Evolutionary conservation across 2,888 invertebrate genomes (phyloP).

Genomic region (Chrysopilus asiliformis): DNA sequence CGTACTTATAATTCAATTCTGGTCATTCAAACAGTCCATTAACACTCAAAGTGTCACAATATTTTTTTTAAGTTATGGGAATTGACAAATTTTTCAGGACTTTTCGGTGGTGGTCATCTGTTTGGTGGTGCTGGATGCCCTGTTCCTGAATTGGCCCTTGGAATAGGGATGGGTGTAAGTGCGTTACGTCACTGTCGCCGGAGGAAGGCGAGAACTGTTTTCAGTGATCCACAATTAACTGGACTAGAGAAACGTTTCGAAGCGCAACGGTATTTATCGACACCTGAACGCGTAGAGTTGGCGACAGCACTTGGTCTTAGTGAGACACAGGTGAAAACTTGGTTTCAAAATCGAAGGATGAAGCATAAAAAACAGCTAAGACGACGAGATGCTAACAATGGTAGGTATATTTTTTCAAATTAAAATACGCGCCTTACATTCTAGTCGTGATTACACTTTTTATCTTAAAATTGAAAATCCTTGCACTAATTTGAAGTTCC

Average conservation of each 20-base stretch:
- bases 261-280: conserved; percentile 86
- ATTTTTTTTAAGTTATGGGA: too few relatives aligned
- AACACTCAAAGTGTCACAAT: too few relatives aligned
- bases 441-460: too few relatives aligned
- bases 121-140: conserved; percentile 29
- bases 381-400: conserved; percentile 31
- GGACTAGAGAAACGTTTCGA: conserved; percentile 93
- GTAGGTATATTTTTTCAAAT: conserved; percentile 20
- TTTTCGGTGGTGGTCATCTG: conserved; percentile 33
- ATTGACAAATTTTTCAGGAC: conserved; percentile 22
- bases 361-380: conserved; percentile 83
- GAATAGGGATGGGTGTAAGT: conserved; percentile 36
- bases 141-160: conserved; percentile 33
- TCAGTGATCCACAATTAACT: conserved; percentile 65
- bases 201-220: conserved; percentile 90
- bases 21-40: too few relatives aligned
- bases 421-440: too few relatives aligned
- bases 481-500: too few relatives aligned
- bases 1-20: too few relatives aligned
- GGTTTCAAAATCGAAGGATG: conserved; percentile 97
- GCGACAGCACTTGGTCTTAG: conserved; percentile 86
- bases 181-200: conserved; percentile 88
- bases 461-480: too few relatives aligned
- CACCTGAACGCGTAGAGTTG: conserved; percentile 89
- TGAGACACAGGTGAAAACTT: conserved; percentile 94